phyloP scores from a whole-genome alignment of 2,797 vertebrate species.

The Australoheros facetus region DNA sequence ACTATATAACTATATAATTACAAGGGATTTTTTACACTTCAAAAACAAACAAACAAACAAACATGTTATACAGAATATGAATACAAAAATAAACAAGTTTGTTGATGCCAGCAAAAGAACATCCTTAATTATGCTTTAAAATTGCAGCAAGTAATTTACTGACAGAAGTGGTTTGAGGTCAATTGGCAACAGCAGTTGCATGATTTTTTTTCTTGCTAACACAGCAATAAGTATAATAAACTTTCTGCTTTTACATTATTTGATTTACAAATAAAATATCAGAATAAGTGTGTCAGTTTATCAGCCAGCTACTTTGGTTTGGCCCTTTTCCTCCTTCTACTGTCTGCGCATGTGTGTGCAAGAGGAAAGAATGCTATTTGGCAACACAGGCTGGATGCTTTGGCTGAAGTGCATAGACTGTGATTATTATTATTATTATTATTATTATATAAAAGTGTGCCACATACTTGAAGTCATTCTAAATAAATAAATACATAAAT shows the following conservation, averaged over 20 bases:
- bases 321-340: neutral
- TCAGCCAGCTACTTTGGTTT: constrained; percentile 23
- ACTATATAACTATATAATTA: neutral
- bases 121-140: neutral
- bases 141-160: constrained; percentile 1
- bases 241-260: neutral
- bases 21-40: neutral
- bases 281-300: neutral
- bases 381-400: neutral
- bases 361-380: constrained; percentile 10
- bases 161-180: neutral
- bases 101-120: neutral
- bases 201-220: neutral
- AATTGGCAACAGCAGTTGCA: neutral
- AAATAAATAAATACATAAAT: neutral
- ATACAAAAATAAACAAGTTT: neutral
- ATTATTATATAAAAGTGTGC: neutral
- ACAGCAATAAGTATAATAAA: neutral
- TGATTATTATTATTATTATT: neutral
- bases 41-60: neutral
- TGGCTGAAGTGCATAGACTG: neutral
- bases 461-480: neutral
- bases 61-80: too few species aligned
- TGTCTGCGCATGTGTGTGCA: constrained; percentile 28
- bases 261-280: constrained; percentile 19